These are phyloP conservation scores for Pao palembangensis DNA, from an alignment of 2,113 vertebrate genomes.

Conservation along the genomic window DNA sequence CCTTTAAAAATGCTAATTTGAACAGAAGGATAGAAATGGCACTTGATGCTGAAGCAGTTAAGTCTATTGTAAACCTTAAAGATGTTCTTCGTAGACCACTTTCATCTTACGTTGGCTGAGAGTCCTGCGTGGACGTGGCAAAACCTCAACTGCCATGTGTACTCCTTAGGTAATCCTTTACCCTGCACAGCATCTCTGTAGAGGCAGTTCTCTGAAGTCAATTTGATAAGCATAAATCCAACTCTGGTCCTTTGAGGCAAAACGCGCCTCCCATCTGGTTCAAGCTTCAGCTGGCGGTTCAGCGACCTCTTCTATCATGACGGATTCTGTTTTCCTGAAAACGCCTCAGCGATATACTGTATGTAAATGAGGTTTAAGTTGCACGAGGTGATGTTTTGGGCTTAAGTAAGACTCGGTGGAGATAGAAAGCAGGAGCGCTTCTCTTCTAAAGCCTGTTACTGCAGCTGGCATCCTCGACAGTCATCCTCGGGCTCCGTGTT, in stretches of 20 bases:
- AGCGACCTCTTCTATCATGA: background rate
- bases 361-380: constrained; percentile 47
- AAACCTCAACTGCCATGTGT: background rate
- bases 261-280: background rate
- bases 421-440: constrained; percentile 17
- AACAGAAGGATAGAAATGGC: constrained; percentile 17
- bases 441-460: constrained; percentile 42
- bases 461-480: constrained; percentile 70
- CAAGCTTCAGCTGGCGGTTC: background rate
- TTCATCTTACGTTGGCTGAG: background rate
- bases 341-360: background rate
- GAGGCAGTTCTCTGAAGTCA: constrained; percentile 43
- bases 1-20: background rate
- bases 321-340: background rate
- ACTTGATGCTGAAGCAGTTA: constrained; percentile 14
- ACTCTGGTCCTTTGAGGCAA: constrained; percentile 15
- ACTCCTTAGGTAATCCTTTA: constrained; percentile 22
- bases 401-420: constrained; percentile 14
- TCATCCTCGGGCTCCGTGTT: constrained; percentile 72
- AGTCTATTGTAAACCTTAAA: background rate
- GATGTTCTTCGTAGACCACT: constrained; percentile 1
- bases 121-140: background rate
- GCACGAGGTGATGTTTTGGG: constrained; percentile 44
- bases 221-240: constrained; percentile 26
- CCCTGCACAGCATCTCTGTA: constrained; percentile 34